Conservation (phyloP, 2,888 invertebrate species). For the Epicampocera succincta region DNA sequence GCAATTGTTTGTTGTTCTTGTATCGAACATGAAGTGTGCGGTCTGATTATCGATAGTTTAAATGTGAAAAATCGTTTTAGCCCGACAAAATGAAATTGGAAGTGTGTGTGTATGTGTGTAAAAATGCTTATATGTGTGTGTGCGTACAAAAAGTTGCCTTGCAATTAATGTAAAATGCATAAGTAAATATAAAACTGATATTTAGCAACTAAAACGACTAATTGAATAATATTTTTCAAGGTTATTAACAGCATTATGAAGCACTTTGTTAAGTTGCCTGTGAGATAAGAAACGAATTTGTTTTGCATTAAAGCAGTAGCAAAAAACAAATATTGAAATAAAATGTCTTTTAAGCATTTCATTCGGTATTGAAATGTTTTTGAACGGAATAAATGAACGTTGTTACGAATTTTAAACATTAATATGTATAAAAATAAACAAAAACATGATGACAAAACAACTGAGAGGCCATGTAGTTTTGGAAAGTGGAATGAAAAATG, state of each 20-base stretch:
- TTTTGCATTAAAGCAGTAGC: slow-evolving; percentile 17
- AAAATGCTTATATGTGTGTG: background rate
- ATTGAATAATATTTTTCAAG: slow-evolving; percentile 53
- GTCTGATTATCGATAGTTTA: slow-evolving; percentile 66
- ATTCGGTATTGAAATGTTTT: too few relatives aligned
- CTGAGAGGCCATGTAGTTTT: too few relatives aligned
- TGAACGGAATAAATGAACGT: too few relatives aligned
- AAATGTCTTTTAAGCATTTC: too few relatives aligned
- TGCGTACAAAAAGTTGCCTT: slow-evolving; percentile 32
- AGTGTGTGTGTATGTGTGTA: slow-evolving; percentile 23
- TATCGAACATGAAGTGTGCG: slow-evolving; percentile 70
- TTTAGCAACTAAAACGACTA: slow-evolving; percentile 19
- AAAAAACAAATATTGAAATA: background rate
- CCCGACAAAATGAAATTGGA: slow-evolving; percentile 67
- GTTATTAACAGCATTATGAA: slow-evolving; percentile 30
- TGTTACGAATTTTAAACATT: too few relatives aligned
- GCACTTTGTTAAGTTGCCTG: slow-evolving; percentile 36
- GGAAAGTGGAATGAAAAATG: too few relatives aligned
- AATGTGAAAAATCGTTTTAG: slow-evolving; percentile 68
- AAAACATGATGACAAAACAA: too few relatives aligned
- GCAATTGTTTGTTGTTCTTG: slow-evolving; percentile 65
- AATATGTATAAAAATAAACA: too few relatives aligned
- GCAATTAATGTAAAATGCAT: slow-evolving; percentile 19
- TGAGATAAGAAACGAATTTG: slow-evolving; percentile 41
- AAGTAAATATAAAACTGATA: slow-evolving; percentile 31